Conservation (phyloP, 2,888 invertebrate species). For the Volucella inanis region DNA sequence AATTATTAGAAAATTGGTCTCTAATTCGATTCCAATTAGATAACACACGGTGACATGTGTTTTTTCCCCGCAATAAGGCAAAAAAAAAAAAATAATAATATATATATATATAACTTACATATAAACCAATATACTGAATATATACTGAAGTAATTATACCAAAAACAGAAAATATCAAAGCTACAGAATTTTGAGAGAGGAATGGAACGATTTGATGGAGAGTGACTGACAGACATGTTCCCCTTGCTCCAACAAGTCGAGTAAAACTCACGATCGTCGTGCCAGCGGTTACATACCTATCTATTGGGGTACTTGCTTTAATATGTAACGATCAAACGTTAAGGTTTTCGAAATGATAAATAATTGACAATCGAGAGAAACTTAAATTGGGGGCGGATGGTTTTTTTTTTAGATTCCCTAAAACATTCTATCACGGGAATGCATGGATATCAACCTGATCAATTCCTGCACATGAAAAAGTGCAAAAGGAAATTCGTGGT, state of each 20-base stretch:
- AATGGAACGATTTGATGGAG: not conserved
- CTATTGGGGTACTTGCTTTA: constrained; percentile 2
- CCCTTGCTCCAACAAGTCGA: constrained; percentile 5
- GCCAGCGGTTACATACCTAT: constrained; percentile 11
- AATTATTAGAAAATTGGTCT: constrained; percentile 71
- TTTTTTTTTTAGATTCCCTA: not conserved
- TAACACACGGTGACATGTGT: constrained; percentile 57
- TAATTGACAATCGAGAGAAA: constrained; percentile 45
- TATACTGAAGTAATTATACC: constrained; percentile 54
- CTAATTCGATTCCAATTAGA: constrained; percentile 71
- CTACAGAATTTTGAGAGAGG: constrained; percentile 23
- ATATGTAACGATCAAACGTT: constrained; percentile 23
- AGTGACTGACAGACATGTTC: constrained; percentile 1
- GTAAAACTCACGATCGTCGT: constrained; percentile 39
- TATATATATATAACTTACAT: too few relatives aligned
- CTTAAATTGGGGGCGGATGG: constrained; percentile 63
- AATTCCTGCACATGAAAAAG: too few relatives aligned
- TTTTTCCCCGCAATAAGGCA: constrained; percentile 32
- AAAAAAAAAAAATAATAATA: constrained; percentile 5
- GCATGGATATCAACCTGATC: too few relatives aligned
- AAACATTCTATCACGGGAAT: not conserved
- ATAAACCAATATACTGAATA: constrained; percentile 13
- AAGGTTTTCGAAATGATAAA: constrained; percentile 40
- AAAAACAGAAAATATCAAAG: constrained; percentile 44
- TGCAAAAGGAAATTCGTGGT: too few relatives aligned